Conservation (phyloP, 2,797 vertebrate genomes). For the Silurus lanzhouensis region DNA sequence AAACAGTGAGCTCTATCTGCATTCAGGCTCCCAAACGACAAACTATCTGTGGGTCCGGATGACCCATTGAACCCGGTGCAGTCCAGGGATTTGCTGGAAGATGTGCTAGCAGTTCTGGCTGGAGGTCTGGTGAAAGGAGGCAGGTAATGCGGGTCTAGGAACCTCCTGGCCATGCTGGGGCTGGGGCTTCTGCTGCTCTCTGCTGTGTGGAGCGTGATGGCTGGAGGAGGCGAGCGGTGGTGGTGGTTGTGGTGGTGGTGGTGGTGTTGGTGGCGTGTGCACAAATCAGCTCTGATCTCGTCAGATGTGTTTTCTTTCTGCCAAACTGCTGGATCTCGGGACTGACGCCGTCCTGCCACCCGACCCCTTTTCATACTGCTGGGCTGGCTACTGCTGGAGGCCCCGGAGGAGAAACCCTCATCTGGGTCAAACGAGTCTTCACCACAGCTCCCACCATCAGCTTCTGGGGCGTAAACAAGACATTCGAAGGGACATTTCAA, state of each 20-base stretch:
- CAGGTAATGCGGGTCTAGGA: slow-evolving; percentile 81
- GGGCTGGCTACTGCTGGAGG: slow-evolving; percentile 97
- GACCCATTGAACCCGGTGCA: slow-evolving; percentile 83
- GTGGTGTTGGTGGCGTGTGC: slow-evolving; percentile 73
- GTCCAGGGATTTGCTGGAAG: slow-evolving; percentile 96
- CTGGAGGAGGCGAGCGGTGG: slow-evolving; percentile 72
- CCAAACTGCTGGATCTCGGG: slow-evolving; percentile 62
- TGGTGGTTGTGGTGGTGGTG: slow-evolving; percentile 73
- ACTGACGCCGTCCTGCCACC: slow-evolving; percentile 69
- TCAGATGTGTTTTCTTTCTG: slow-evolving; percentile 56
- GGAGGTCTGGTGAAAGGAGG: slow-evolving; percentile 78
- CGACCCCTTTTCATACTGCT: slow-evolving; percentile 78
- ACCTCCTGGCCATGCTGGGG: slow-evolving; percentile 76
- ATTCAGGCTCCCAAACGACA: slow-evolving; percentile 53
- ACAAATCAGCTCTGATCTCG: slow-evolving; percentile 59
- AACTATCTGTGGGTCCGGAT: slow-evolving; percentile 58
- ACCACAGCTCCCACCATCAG: slow-evolving; percentile 86
- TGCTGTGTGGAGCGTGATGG: slow-evolving; percentile 78
- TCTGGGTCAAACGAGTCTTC: slow-evolving; percentile 95
- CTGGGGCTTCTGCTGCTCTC: slow-evolving; percentile 84
- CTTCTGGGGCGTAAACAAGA: slow-evolving; percentile 69
- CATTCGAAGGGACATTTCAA: background rate
- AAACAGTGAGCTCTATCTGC: slow-evolving; percentile 82
- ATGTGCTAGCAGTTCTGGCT: slow-evolving; percentile 92
- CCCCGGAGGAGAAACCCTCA: slow-evolving; percentile 98